These are phyloP conservation scores for Chelonus insularis DNA, from an alignment of 1,140 invertebrate genomes.

Conservation along the genomic window DNA sequence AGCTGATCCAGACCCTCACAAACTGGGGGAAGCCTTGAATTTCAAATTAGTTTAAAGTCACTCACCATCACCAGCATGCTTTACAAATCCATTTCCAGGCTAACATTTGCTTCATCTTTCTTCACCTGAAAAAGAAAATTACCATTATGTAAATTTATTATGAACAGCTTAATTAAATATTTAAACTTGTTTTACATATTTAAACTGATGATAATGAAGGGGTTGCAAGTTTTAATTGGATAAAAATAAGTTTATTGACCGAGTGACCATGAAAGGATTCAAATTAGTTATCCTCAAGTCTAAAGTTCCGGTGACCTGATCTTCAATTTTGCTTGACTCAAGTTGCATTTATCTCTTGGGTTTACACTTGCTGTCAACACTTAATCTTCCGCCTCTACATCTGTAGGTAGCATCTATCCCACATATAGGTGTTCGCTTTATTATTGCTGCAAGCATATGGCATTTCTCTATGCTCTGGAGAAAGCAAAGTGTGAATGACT, in stretches of 20 bases:
- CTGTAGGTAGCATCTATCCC: too few relatives aligned
- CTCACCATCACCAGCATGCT: constrained; percentile 26
- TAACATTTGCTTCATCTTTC: background rate
- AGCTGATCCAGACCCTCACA: constrained; percentile 1
- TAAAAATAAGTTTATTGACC: too few relatives aligned
- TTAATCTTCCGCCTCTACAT: background rate
- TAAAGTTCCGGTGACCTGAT: constrained; percentile 36
- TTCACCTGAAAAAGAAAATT: background rate
- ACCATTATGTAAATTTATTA: too few relatives aligned
- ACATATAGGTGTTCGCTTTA: too few relatives aligned
- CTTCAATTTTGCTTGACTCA: constrained; percentile 20
- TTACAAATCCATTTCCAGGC: constrained; percentile 34
- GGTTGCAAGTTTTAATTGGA: too few relatives aligned
- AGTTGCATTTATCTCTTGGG: background rate
- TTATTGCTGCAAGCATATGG: constrained; percentile 8
- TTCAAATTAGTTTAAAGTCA: constrained; percentile 39
- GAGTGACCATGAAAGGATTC: constrained; percentile 27
- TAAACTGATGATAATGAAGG: too few relatives aligned
- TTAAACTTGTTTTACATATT: too few relatives aligned
- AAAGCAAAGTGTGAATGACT: constrained; percentile 45
- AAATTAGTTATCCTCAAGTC: constrained; percentile 39
- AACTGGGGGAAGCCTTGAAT: constrained; percentile 35
- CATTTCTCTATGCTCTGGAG: constrained; percentile 36
- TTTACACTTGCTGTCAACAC: background rate
- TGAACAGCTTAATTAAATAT: too few relatives aligned